These are phyloP conservation scores for Microtus richardsoni DNA, from an alignment of 2,113 vertebrate species.

Conservation along the genomic window DNA sequence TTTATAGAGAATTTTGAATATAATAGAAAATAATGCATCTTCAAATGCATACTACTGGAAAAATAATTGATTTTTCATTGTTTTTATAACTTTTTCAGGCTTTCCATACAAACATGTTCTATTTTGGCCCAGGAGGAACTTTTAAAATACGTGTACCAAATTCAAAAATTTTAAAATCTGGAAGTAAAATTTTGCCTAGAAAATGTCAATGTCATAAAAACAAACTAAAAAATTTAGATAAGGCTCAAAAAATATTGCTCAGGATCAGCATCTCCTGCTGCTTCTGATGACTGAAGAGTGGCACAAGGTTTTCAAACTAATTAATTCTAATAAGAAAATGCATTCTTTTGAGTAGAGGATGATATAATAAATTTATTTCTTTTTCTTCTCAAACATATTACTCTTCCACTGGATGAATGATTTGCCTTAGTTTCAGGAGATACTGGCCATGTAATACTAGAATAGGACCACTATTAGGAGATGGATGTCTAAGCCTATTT, in stretches of 20 bases:
- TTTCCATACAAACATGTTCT: not conserved
- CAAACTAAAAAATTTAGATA: not conserved
- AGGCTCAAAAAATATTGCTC: not conserved
- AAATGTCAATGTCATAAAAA: not conserved
- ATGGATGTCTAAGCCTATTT: not conserved
- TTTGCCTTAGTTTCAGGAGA: conserved; percentile 1
- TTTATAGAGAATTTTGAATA: not conserved
- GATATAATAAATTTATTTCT: not conserved
- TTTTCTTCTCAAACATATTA: not conserved
- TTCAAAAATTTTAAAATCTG: not conserved
- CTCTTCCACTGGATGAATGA: conserved; percentile 45
- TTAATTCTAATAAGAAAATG: not conserved
- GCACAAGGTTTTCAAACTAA: not conserved
- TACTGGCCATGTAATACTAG: not conserved
- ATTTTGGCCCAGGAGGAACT: not conserved
- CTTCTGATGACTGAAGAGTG: not conserved
- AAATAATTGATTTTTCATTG: not conserved
- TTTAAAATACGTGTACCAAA: not conserved
- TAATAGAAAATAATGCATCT: not conserved
- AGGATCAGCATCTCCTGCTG: not conserved
- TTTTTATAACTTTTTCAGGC: not conserved
- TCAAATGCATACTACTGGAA: not conserved
- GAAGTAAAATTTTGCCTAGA: not conserved
- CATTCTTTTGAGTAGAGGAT: not conserved
- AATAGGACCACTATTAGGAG: conserved; percentile 5